These are phyloP conservation scores for Nasonia vitripennis DNA, from an alignment of 1,140 invertebrate species.

Conservation along the genomic window DNA sequence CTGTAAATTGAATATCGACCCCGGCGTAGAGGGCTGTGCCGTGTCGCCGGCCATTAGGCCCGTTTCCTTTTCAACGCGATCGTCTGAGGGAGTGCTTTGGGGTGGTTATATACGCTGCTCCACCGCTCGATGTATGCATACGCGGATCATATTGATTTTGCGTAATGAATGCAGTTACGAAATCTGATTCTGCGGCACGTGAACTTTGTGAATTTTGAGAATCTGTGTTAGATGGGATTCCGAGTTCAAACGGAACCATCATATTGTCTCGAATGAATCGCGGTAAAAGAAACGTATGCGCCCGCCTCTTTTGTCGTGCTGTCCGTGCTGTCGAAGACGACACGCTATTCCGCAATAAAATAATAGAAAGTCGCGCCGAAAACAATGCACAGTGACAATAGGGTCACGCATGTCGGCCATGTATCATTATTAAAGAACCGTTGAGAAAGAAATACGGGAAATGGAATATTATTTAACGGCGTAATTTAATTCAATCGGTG, in stretches of 20 bases:
- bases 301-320: neutral
- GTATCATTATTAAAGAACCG: constrained; percentile 33
- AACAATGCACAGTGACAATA: constrained; percentile 40
- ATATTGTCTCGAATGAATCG: neutral
- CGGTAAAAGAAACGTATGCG: neutral
- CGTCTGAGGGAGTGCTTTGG: neutral
- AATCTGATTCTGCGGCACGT: neutral
- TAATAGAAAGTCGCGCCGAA: constrained; percentile 44
- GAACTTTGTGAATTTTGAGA: neutral
- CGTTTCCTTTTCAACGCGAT: neutral
- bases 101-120: neutral
- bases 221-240: neutral
- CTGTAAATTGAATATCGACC: constrained; percentile 74
- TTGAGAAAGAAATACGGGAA: constrained; percentile 3
- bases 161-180: constrained; percentile 13
- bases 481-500: constrained; percentile 31
- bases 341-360: constrained; percentile 57
- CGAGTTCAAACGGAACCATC: neutral
- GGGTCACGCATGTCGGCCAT: constrained; percentile 33
- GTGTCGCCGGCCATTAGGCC: constrained; percentile 64
- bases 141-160: neutral
- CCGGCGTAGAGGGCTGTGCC: constrained; percentile 56
- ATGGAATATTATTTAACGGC: constrained; percentile 39
- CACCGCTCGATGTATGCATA: neutral
- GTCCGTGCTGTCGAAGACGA: constrained; percentile 57